Base-by-base conservation (phyloP, 2,113 vertebrate species). In the Bos indicus region DNA sequence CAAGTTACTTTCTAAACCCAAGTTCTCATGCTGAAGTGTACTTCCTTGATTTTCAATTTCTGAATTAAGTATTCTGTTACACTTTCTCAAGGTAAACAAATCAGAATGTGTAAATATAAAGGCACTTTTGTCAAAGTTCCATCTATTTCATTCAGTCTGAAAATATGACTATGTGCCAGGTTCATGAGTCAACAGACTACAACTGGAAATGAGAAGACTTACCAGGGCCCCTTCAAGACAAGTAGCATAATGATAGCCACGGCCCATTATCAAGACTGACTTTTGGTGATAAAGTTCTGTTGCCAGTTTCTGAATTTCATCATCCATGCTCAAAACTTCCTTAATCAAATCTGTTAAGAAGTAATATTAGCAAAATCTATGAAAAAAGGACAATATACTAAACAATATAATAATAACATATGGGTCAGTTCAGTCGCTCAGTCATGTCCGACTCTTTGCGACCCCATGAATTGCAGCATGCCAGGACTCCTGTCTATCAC, bases 221-320 rank as follows among this genome's bases (percentile, higher is more conserved):
- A 99, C 99, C 99, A 99, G 98, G 2, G 99, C 99, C 90, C 99
- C 99, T 98, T 99, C 99, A 57, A 99, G 98, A 97, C 99, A 99
- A 0, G 99, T 99, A 80, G 99, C 99, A 0, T 99, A 99, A 98
- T 99, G 99, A 98, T 99, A 99, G 7, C 99, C 99, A 95, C 99
- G 99, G 26, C 99, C 99, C 99, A 99, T 99, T 98, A 99, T 99
- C 96, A 99, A 99, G 2, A 99, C 99, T 0, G 99, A 99, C 98
- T 99, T 99, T 99, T 99, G 99, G 93, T 99, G 99, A 98, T 99
- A 99, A 0, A 99, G 99, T 98, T 99, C 99, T 0, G 98, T 98
- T 14, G 99, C 99, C 97, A 99, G 94, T 96, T 99, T 99, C 99
- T 99, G 99, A 98, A 99, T 99, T 99, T 99, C 99, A 88, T 99